Conservation (phyloP, 2,888 invertebrate genomes). For the Zygothrica quintamaculata region DNA sequence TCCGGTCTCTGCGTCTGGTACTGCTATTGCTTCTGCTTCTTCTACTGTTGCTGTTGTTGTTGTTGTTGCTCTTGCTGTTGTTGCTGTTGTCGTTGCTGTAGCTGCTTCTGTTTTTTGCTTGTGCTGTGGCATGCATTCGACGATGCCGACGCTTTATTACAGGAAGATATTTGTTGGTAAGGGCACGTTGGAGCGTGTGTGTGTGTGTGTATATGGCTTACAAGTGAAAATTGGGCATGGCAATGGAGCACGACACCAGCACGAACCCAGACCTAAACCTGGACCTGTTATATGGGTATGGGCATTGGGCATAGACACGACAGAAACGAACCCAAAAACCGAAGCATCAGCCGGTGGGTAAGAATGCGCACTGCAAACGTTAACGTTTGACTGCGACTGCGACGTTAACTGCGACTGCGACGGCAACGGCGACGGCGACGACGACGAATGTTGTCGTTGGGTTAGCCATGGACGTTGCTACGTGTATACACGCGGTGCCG, state of each 20-base stretch:
- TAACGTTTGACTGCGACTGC: constrained; percentile 11
- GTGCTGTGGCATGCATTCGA: constrained; percentile 54
- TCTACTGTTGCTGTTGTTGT: constrained; percentile 2
- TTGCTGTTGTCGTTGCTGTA: constrained; percentile 5
- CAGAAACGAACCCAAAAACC: constrained; percentile 28
- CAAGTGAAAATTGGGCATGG: constrained; percentile 48
- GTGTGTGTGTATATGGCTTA: constrained; percentile 1
- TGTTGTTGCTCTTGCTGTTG: constrained; percentile 24
- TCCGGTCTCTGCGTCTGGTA: constrained; percentile 32
- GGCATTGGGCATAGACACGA: constrained; percentile 26
- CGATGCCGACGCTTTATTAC: constrained; percentile 37
- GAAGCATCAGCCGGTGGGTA: constrained; percentile 26
- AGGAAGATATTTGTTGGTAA: constrained; percentile 12
- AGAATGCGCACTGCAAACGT: constrained; percentile 48
- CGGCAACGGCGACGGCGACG: constrained; percentile 31
- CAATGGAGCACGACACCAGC: constrained; percentile 44
- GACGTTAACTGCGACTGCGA: constrained; percentile 14
- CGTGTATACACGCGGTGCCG: constrained; percentile 74
- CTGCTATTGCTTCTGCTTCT: no score
- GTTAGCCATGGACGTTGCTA: constrained; percentile 35
- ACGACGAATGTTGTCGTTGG: constrained; percentile 13
- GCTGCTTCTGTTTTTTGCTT: constrained; percentile 9
- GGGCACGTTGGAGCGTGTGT: not conserved
- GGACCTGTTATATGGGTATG: constrained; percentile 14
- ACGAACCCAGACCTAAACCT: constrained; percentile 18